Conservation (phyloP, 2,113 vertebrate genomes). For the Euleptes europaea region DNA sequence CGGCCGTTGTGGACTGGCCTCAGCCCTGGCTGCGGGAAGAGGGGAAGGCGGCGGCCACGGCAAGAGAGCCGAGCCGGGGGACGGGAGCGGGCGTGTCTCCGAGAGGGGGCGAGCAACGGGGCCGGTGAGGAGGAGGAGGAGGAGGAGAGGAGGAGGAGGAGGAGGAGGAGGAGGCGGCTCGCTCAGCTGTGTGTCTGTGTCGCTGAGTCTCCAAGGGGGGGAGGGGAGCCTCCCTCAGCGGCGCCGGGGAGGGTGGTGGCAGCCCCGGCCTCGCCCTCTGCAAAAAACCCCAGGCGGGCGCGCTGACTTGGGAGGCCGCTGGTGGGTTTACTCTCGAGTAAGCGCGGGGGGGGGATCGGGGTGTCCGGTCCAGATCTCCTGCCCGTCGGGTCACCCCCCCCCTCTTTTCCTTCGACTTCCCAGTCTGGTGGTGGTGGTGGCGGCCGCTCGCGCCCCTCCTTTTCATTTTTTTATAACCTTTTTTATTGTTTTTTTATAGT, state of each 20-base stretch:
- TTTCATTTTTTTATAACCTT: too few relatives aligned
- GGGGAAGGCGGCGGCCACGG: neutral
- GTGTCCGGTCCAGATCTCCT: too few relatives aligned
- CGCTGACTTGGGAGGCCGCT: neutral
- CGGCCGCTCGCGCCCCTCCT: too few relatives aligned
- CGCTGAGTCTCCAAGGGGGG: neutral
- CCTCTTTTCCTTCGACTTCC: neutral
- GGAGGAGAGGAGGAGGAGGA: too few relatives aligned
- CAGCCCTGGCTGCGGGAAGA: neutral
- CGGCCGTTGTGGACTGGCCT: neutral
- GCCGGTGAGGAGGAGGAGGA: slow-evolving; percentile 23
- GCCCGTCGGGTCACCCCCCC: neutral
- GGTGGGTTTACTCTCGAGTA: neutral
- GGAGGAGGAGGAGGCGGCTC: neutral
- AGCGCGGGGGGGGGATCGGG: too few relatives aligned
- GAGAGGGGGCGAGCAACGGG: slow-evolving; percentile 5
- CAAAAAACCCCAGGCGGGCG: neutral
- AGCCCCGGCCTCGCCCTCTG: neutral
- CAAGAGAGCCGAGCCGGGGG: neutral
- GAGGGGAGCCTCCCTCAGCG: too few relatives aligned
- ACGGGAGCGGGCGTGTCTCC: neutral
- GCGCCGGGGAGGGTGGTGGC: neutral
- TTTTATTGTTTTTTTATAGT: too few relatives aligned
- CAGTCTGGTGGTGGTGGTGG: neutral
- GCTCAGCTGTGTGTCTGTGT: neutral